Base-by-base conservation (phyloP, 1,140 invertebrate genomes). In the Bicyclus anynana region DNA sequence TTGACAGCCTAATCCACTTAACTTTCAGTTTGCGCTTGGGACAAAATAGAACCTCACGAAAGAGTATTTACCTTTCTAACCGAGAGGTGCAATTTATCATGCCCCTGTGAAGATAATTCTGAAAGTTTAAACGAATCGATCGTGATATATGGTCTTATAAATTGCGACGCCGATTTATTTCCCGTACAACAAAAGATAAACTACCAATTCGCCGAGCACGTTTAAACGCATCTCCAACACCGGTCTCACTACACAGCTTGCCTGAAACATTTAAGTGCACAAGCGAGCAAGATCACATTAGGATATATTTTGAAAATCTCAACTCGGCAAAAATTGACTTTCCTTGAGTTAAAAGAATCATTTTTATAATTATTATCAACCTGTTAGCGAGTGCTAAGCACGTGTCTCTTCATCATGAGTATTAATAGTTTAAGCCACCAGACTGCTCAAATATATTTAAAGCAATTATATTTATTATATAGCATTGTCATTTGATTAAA, bases 1-100 rank as follows among this genome's bases (percentile, higher is more conserved):
- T 62, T 52, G 47, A 62, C 49, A 46, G 29, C 26, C 48, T 62
- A 62, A 62, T 61, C 37, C 47, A 62, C 48, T 56, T 62, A 48
- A 21, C 40, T 10, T 44, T 47, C 53, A 35, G 38, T 48, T 14
- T 21, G 29, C 33, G 16, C 29, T 46, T 37, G 23, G n/a, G 5
- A 37, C 18, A 50, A 26, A 33, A 50, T 37, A 37, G 17, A 17
- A 10, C 10, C 13, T 13, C n/a, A 18, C 48, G 10, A 50, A 37
- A 33, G 29, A 33, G 29, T 12, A 4, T 29, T 29, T 29, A 29
- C 10, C n/a, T 7, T 33, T 33, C 29, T 12, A 33, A 12, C 29
- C 10, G 29, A 33, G 10, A 33, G 29, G 29, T 33, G 29, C 29
- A 33, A 33, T 33, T 33, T 33, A 33, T 33, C 29, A 33, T 33